Percentiles rank a stretch among this genome's conserved stretches.
Evolutionary conservation across 2,888 invertebrate species (phyloP).

Genomic region (Spodoptera exigua): DNA sequence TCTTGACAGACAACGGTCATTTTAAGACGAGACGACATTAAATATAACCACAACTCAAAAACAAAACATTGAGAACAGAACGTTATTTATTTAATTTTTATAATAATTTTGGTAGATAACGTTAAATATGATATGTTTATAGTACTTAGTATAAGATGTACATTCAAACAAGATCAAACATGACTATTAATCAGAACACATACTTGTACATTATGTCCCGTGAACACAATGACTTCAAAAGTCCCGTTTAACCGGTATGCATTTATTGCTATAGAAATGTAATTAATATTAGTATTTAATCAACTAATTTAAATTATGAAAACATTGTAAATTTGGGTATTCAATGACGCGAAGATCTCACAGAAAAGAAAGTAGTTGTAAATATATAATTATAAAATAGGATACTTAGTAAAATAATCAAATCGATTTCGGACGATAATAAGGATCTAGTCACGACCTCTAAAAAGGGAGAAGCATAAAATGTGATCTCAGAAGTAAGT

Average conservation of each 20-base stretch:
- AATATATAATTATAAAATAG: constrained; percentile 28
- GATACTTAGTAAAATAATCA: constrained; percentile 1
- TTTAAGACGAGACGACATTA: no score
- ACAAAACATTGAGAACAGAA: no score
- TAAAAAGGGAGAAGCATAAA: constrained; percentile 18
- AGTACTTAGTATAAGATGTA: no score
- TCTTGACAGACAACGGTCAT: no score
- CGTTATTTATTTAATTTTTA: no score
- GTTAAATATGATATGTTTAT: no score
- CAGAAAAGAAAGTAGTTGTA: constrained; percentile 49
- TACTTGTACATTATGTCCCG: background rate
- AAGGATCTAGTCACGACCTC: constrained; percentile 10
- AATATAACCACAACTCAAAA: no score
- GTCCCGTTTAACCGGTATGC: constrained; percentile 31
- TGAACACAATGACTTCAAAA: constrained; percentile 14
- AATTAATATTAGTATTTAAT: constrained; percentile 8
- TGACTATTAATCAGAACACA: background rate
- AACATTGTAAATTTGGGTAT: constrained; percentile 49
- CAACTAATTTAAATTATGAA: constrained; percentile 16
- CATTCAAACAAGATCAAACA: no score
- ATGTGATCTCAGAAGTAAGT: constrained; percentile 33
- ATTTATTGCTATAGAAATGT: constrained; percentile 26
- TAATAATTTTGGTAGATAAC: no score
- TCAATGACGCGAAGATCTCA: constrained; percentile 50
- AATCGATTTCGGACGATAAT: constrained; percentile 4